phyloP scores from a whole-genome alignment of 2,888 invertebrate species.

The Macrosoma leucophasiata region DNA sequence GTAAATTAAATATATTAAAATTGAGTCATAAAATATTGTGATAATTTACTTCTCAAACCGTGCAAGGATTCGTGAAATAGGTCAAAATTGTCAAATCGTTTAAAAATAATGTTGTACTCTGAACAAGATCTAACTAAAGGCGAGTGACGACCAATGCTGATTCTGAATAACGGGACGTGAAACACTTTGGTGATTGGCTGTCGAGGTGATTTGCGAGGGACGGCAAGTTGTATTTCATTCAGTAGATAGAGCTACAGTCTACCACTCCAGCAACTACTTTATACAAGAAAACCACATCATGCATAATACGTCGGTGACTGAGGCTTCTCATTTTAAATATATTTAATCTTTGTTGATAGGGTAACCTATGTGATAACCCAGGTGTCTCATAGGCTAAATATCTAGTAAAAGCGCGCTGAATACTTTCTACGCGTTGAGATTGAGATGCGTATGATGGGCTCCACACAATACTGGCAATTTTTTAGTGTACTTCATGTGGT shows the following conservation, averaged over 20 bases:
- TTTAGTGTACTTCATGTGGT: constrained; percentile 15
- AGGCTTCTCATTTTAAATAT: constrained; percentile 11
- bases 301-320: neutral
- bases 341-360: constrained; percentile 5
- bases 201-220: no score
- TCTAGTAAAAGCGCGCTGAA: constrained; percentile 17
- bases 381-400: constrained; percentile 8
- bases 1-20: no score
- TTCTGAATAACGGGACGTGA: no score
- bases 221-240: no score
- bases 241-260: neutral
- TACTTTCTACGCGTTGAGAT: constrained; percentile 16
- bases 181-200: no score
- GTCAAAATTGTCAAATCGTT: no score
- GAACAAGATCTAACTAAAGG: no score
- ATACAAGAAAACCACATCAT: neutral
- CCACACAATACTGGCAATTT: constrained; percentile 12
- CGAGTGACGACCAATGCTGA: no score
- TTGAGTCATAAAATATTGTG: no score
- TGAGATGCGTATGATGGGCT: constrained; percentile 4
- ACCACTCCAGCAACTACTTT: neutral
- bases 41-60: no score
- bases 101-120: no score
- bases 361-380: constrained; percentile 6
- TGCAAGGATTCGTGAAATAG: no score